phyloP scores from a whole-genome alignment of 2,113 vertebrate species.

The Apaloderma vittatum region DNA sequence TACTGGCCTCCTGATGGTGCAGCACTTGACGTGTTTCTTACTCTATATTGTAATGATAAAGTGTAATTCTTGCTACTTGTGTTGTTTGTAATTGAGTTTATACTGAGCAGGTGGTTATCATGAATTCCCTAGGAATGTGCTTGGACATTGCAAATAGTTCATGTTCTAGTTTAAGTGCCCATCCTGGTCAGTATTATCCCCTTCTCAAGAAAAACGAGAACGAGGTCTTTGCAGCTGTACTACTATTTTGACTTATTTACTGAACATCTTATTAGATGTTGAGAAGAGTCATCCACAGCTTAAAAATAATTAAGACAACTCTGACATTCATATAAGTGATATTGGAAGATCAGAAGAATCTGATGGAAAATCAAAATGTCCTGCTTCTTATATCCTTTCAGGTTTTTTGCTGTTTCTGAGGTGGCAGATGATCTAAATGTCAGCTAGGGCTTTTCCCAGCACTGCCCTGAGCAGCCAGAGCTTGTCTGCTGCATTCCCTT shows the following conservation, averaged over 20 bases:
- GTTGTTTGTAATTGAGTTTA: neutral
- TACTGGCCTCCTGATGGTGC: neutral
- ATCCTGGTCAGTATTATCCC: neutral
- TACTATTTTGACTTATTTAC: neutral
- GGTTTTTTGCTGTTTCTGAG: neutral
- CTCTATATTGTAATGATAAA: neutral
- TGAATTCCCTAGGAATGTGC: neutral
- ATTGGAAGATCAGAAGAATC: neutral
- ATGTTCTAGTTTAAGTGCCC: neutral
- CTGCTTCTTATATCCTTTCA: neutral
- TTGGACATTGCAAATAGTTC: neutral
- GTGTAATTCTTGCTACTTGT: neutral
- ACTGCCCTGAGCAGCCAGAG: neutral
- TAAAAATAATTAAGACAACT: neutral
- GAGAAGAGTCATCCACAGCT: neutral
- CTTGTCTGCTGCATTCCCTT: neutral
- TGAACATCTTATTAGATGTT: neutral
- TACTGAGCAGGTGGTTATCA: neutral
- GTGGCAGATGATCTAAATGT: neutral
- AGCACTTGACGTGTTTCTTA: constrained; percentile 2
- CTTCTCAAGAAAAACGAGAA: neutral
- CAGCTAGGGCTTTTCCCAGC: neutral
- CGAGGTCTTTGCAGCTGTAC: neutral
- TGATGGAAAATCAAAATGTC: neutral
- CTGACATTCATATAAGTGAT: neutral